Conservation (phyloP, 2,113 vertebrate genomes). For the Osmerus mordax region DNA sequence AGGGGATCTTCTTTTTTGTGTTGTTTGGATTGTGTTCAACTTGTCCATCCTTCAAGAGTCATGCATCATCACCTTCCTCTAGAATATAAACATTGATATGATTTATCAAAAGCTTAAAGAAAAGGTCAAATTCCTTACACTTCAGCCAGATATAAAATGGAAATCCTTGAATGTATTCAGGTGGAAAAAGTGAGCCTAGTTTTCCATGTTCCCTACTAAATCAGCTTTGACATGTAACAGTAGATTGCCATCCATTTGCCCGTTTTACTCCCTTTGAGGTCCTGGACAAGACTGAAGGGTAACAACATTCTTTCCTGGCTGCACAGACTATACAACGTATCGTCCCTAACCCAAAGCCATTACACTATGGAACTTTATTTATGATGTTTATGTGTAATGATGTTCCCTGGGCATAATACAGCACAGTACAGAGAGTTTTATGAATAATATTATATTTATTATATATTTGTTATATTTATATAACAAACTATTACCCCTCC, state of each 20-base stretch:
- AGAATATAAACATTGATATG: background rate
- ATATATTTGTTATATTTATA: no score
- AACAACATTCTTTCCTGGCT: background rate
- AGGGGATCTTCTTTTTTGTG: background rate
- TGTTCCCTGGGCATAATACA: no score
- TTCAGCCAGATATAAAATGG: background rate
- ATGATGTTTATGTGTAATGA: no score
- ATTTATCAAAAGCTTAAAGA: background rate
- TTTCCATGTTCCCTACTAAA: constrained; percentile 13
- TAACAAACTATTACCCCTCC: no score
- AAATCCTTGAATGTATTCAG: background rate
- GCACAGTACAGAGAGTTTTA: no score
- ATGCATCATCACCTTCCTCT: background rate
- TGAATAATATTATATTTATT: no score
- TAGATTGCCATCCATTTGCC: background rate
- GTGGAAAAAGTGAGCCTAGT: background rate
- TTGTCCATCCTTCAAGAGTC: background rate
- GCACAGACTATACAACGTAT: background rate
- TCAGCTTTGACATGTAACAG: constrained; percentile 11
- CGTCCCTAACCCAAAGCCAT: background rate
- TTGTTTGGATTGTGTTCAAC: constrained; percentile 6
- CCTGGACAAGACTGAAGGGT: background rate
- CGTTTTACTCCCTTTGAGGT: background rate
- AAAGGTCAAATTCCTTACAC: background rate
- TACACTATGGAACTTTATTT: no score